Evolutionary conservation across 2,797 vertebrate genomes (phyloP).

Genomic region (Clarias platycephalus): DNA sequence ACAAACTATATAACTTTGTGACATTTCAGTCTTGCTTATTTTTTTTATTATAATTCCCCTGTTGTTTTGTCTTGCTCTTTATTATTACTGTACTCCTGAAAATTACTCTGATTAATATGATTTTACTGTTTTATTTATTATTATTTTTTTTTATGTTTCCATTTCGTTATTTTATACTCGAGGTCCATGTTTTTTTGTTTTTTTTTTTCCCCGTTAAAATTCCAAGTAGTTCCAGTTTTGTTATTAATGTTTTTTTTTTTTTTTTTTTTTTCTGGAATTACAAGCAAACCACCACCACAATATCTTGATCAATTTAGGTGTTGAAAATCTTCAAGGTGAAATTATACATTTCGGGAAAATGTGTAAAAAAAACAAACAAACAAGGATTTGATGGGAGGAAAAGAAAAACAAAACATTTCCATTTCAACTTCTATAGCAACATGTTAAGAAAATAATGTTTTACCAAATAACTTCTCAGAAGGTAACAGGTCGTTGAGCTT

Average conservation of each 20-base stretch:
- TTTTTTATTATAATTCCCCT: neutral
- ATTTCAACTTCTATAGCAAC: neutral
- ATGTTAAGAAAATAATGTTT: neutral
- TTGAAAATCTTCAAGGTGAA: neutral
- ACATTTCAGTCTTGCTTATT: neutral
- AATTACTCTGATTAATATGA: neutral
- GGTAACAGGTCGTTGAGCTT: neutral
- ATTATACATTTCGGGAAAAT: neutral
- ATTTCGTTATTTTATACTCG: conserved; percentile 34
- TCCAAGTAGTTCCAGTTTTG: neutral
- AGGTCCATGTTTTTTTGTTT: conserved; percentile 19
- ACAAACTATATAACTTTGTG: no score
- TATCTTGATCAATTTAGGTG: neutral
- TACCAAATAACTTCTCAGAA: conserved; percentile 12
- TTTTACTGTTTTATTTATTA: conserved; percentile 28
- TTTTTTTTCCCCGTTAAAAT: neutral
- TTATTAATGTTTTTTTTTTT: no score
- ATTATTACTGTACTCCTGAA: neutral
- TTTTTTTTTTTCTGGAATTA: no score
- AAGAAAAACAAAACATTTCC: neutral
- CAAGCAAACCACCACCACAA: neutral
- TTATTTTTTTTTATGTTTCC: conserved; percentile 9
- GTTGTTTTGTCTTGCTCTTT: neutral
- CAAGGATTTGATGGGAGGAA: neutral
- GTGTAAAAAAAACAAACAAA: no score